Evolutionary conservation across 2,797 vertebrate genomes (phyloP).

Genomic region (Molossus alvarezi): DNA sequence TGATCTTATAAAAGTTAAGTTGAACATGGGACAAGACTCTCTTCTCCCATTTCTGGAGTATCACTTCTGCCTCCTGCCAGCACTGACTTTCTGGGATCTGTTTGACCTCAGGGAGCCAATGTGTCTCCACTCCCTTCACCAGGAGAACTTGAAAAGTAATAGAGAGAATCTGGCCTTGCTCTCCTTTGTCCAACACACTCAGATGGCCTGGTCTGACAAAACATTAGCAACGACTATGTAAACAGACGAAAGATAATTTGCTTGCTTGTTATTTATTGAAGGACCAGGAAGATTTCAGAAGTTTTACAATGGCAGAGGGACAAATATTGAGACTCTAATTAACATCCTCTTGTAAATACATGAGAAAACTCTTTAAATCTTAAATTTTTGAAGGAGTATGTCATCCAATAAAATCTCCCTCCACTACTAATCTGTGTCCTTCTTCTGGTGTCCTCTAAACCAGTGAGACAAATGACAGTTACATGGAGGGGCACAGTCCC

Average conservation of each 20-base stretch:
- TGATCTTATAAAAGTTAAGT: neutral
- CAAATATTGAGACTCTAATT: slow-evolving; percentile 45
- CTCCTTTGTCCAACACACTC: neutral
- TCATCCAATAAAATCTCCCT: neutral
- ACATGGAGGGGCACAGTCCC: neutral
- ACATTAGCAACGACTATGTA: slow-evolving; percentile 14
- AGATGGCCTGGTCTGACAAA: neutral
- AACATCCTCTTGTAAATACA: neutral
- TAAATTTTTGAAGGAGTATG: neutral
- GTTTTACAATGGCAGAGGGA: neutral
- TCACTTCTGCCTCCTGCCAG: neutral
- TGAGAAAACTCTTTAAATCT: neutral
- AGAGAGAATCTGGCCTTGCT: neutral
- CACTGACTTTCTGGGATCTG: neutral
- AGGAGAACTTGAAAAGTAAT: slow-evolving; percentile 21
- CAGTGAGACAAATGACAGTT: neutral
- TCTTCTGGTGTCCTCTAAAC: neutral
- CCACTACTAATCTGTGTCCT: neutral
- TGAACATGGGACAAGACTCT: neutral
- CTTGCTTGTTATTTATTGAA: slow-evolving; percentile 43
- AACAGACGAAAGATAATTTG: slow-evolving; percentile 32
- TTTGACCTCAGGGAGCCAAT: neutral
- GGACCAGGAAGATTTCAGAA: neutral
- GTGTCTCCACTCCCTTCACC: neutral
- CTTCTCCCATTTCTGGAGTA: neutral